Conservation (phyloP, 2,113 vertebrate species). For the Phodopus roborovskii region DNA sequence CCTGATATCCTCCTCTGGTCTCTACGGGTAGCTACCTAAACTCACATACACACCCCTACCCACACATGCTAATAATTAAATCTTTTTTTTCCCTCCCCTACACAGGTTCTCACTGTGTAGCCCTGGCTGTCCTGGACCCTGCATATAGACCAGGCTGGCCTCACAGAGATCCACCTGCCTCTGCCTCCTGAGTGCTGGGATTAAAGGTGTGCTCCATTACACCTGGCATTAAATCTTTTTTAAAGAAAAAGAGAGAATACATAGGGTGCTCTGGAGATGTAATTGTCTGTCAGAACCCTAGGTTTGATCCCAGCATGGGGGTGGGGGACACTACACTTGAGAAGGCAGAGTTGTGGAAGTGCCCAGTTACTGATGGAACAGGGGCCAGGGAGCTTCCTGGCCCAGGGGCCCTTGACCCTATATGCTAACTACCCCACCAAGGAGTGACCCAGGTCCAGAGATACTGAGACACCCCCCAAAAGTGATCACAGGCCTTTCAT, state of each 20-base stretch:
- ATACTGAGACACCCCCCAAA: background rate
- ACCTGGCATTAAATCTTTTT: background rate
- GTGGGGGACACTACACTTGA: background rate
- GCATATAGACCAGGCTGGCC: background rate
- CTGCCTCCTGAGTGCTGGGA: background rate
- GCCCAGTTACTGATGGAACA: background rate
- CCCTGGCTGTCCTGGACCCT: background rate
- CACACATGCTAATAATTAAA: background rate
- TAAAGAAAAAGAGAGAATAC: background rate
- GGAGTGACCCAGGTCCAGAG: background rate
- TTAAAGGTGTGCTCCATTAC: accelerated
- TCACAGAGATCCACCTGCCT: background rate
- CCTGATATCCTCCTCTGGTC: background rate
- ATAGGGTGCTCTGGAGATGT: background rate
- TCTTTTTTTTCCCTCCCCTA: background rate
- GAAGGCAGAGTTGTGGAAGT: background rate
- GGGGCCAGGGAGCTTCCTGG: background rate
- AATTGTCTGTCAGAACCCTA: background rate
- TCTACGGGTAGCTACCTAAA: background rate
- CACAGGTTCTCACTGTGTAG: background rate
- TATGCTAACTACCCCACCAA: background rate
- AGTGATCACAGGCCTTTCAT: background rate
- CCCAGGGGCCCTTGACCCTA: background rate
- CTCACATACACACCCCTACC: background rate
- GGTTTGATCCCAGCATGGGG: background rate